Evolutionary conservation across 2,888 invertebrate genomes (phyloP), one percentile per base, ranked within the genome.

Genomic region (Lithophane leautieri): DNA sequence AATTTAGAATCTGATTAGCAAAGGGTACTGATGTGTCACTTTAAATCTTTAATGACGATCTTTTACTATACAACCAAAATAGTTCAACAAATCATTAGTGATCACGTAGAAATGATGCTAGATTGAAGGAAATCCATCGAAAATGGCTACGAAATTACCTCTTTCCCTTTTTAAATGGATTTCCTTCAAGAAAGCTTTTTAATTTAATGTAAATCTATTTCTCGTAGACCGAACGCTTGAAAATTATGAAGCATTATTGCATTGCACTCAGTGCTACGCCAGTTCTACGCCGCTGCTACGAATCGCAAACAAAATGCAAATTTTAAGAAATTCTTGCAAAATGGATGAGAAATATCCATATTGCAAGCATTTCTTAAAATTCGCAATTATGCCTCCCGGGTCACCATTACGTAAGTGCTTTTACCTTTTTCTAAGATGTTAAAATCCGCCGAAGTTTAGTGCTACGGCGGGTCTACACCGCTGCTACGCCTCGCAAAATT

Each of bases 231-330:
- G 12, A 11, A 66, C 16, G 12, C 54, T 28, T 73, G 25, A 34
- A 44, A 67, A 44, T 12, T 22, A 50, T 22, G 2, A 34, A 50
- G 22, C 22, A 11, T 42, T 22, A 14, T 40, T 25, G 11, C 2
- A 56, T 63, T 74, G 25, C n/a, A 14, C 11, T 40, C 14, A 34
- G 47, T 76, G 68, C 68, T 76, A 66, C 60, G 44, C 44, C 14
- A 7, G 34, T 54, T 60, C 60, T 76, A 75, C 34, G 52, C n/a
- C 25, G 12, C 8, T 34, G 44, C 34, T 68, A 63, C n/a, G 56
- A 47, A 8, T 40, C 16, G 0, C 34, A 44, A 54, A 62, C 6
- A 14, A 1, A 40, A 25, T 8, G 25, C n/a, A n/a, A 28, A 60
- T 60, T 50, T 60, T 60, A 42, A 54, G 19, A 9, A 63, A 73